These are phyloP conservation scores for Formica exsecta DNA, from an alignment of 1,140 invertebrate genomes.

Conservation along the genomic window DNA sequence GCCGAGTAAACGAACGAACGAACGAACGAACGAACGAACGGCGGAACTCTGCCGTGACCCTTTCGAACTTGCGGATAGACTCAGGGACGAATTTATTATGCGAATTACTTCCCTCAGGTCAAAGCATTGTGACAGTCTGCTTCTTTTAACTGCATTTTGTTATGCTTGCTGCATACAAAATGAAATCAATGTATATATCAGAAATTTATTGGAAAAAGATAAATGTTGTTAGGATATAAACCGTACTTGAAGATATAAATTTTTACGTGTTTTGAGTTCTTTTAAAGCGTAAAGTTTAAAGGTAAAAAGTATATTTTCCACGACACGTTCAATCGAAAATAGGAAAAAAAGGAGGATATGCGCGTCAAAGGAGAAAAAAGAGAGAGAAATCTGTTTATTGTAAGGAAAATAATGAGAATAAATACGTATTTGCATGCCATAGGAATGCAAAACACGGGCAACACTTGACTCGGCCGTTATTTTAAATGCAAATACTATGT, in stretches of 20 bases:
- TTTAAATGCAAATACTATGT: constrained; percentile 54
- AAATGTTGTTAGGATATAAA: not conserved
- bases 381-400: constrained; percentile 50
- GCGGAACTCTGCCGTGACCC: not conserved
- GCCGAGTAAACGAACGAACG: constrained; percentile 34
- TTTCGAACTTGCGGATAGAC: constrained; percentile 1
- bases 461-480: constrained; percentile 23
- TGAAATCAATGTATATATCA: not conserved
- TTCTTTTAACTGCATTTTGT: not conserved
- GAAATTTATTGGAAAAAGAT: too few species aligned
- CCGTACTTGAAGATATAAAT: not conserved
- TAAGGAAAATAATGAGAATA: constrained; percentile 23
- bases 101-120: constrained; percentile 1
- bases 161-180: not conserved
- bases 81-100: constrained; percentile 26
- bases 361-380: not conserved
- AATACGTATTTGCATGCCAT: constrained; percentile 10
- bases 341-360: not conserved
- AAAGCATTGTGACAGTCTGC: not conserved
- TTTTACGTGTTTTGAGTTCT: not conserved
- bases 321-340: not conserved
- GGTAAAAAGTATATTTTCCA: not conserved
- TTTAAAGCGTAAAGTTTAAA: too few species aligned
- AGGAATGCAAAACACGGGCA: constrained; percentile 40
- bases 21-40: constrained; percentile 1